A percentile compares a stretch with the other conserved stretches of the same genome.
phyloP scores from a whole-genome alignment of 2,888 invertebrate species.

The Harpalus rubripes region DNA sequence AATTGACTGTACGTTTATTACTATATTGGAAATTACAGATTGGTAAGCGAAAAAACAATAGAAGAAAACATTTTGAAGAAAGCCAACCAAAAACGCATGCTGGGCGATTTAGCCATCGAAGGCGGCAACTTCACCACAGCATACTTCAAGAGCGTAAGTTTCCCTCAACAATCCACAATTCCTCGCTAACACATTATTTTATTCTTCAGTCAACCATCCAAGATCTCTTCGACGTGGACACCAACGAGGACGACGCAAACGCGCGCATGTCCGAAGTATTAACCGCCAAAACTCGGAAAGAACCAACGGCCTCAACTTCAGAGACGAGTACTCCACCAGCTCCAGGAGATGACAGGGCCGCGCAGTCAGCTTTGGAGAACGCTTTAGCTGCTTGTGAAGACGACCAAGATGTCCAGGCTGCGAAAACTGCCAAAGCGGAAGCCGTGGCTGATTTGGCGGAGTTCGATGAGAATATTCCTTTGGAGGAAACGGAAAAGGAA shows the following conservation, averaged over 20 bases:
- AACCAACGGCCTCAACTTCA: constrained; percentile 73
- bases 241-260: constrained; percentile 81
- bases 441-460: constrained; percentile 94
- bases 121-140: constrained; percentile 99
- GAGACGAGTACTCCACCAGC: constrained; percentile 71
- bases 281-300: constrained; percentile 75
- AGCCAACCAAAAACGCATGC: constrained; percentile 96
- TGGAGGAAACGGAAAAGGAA: constrained; percentile 83
- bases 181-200: not conserved
- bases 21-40: constrained; percentile 77
- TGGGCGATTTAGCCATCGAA: constrained; percentile 98
- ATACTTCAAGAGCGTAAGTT: constrained; percentile 90
- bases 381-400: constrained; percentile 96
- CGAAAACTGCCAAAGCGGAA: constrained; percentile 93
- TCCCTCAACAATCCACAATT: no score
- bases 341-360: constrained; percentile 80
- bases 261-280: constrained; percentile 81
- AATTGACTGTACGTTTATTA: not conserved
- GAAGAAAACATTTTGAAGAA: constrained; percentile 99
- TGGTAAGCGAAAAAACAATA: constrained; percentile 97
- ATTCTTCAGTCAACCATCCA: constrained; percentile 88
- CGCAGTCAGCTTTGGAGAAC: constrained; percentile 85
- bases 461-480: constrained; percentile 96
- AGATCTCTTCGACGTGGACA: constrained; percentile 92
- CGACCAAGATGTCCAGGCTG: constrained; percentile 95